A percentile compares a stretch with the other conserved stretches of the same genome.
Evolutionary conservation across 2,888 invertebrate genomes (phyloP).

Genomic region (Seladonia tumulorum): DNA sequence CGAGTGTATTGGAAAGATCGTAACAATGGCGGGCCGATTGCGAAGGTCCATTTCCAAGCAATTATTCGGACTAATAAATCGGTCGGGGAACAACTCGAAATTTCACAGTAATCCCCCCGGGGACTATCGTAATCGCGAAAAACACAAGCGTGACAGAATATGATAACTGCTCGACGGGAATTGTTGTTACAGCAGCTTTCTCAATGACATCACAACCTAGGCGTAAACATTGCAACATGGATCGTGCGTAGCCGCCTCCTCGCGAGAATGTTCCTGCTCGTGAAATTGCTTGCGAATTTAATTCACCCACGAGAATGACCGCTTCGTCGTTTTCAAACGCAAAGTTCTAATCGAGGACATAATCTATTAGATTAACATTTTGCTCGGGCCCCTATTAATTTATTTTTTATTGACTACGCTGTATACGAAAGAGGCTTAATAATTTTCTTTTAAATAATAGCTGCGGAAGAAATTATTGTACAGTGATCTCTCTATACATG

Average conservation of each 20-base stretch:
- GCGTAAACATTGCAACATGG: constrained; percentile 29
- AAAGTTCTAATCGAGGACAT: too few species aligned
- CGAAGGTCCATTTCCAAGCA: background rate
- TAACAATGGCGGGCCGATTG: background rate
- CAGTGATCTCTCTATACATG: too few species aligned
- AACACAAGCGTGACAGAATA: constrained; percentile 26
- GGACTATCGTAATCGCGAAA: constrained; percentile 6
- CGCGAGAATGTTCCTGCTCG: background rate
- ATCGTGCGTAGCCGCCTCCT: background rate
- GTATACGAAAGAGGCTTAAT: too few species aligned
- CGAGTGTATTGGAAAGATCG: background rate
- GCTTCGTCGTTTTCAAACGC: too few species aligned
- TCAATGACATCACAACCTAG: constrained; percentile 24
- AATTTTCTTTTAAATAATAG: too few species aligned
- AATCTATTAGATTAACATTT: too few species aligned
- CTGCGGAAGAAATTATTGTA: too few species aligned
- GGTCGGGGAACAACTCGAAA: constrained; percentile 3
- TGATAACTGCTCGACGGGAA: constrained; percentile 25
- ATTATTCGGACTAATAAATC: background rate
- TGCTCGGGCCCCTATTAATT: too few species aligned
- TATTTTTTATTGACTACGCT: too few species aligned
- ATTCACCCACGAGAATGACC: too few species aligned
- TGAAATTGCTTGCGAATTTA: too few species aligned
- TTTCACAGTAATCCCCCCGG: background rate
- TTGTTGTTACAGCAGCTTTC: constrained; percentile 12